phyloP scores from a whole-genome alignment of 2,113 vertebrate species.

The Ailuropoda melanoleuca region DNA sequence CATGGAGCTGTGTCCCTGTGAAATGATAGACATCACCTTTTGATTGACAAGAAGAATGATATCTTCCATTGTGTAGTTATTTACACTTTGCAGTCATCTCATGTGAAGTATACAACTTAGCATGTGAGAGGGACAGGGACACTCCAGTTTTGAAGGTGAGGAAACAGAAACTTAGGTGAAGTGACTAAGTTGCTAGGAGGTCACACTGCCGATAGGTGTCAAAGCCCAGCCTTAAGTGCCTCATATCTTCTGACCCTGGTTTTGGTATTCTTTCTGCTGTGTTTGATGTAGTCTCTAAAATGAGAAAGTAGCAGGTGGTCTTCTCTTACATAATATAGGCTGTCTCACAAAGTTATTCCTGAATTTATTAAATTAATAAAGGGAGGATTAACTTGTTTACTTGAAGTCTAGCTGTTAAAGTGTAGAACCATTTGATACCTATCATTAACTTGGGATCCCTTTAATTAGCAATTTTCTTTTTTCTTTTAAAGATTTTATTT shows the following conservation, averaged over 20 bases:
- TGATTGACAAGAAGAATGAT: not conserved
- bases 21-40: conserved; percentile 22
- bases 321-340: not conserved
- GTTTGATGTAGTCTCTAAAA: not conserved
- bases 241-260: not conserved
- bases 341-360: not conserved
- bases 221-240: not conserved
- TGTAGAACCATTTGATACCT: not conserved
- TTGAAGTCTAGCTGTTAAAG: conserved; percentile 16
- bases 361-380: conserved; percentile 9
- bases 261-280: not conserved
- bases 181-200: not conserved
- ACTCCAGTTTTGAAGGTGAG: not conserved
- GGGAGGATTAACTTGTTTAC: not conserved
- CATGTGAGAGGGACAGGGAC: not conserved
- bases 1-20: not conserved
- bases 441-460: not conserved
- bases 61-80: not conserved
- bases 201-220: not conserved
- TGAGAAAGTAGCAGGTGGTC: not conserved
- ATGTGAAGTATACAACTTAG: not conserved
- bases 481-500: too few relatives aligned
- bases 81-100: not conserved
- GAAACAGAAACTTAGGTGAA: not conserved
- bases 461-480: conserved; percentile 38